Evolutionary conservation across 1,140 invertebrate species (phyloP), one percentile per base, ranked within the genome.

Genomic region (Hermatobates lingyangjiaoensis): DNA sequence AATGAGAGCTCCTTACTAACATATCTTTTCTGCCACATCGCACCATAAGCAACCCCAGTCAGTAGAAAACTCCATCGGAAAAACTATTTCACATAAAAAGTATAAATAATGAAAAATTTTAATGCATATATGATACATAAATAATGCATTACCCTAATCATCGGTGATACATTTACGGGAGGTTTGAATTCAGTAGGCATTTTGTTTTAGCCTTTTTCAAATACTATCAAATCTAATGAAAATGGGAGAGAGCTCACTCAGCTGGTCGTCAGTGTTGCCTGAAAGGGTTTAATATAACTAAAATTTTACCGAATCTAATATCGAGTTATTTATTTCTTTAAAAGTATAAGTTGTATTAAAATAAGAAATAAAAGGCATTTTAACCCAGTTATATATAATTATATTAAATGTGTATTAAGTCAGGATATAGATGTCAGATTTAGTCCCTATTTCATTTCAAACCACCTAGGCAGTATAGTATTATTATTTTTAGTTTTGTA

Each of bases 121-220:
- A n/a, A n/a, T 20, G 14, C 5, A 20, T 21, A n/a, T 21, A 30
- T 3, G 24, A 48, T 28, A 24, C 18, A 20, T 40, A 2, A 26
- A 28, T 21, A 34, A 18, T 21, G 2, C 34, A 52, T 58, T 53
- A 58, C 57, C 30, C 48, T 51, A 30, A 58, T 58, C 10, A 58
- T 44, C 2, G 57, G 57, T 20, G 55, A 57, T 44, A 58, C 57
- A 3, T 54, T 54, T 2, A 58, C 53, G 0, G 57, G 53, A n/a
- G 57, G 38, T 44, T 25, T 14, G 26, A 55, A 52, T 25, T 46
- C n/a, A 18, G 54, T 48, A 1, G 54, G 47, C 54, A 54, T 54
- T 40, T 27, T 44, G 25, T n/a, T 23, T 20, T 3, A 15, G 14
- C 4, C 4, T 25, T 25, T 14, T 4, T 3, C 4, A 4, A 45